These are phyloP conservation scores for Rhinophrynus dorsalis DNA, from an alignment of 2,797 vertebrate genomes.

Conservation along the genomic window DNA sequence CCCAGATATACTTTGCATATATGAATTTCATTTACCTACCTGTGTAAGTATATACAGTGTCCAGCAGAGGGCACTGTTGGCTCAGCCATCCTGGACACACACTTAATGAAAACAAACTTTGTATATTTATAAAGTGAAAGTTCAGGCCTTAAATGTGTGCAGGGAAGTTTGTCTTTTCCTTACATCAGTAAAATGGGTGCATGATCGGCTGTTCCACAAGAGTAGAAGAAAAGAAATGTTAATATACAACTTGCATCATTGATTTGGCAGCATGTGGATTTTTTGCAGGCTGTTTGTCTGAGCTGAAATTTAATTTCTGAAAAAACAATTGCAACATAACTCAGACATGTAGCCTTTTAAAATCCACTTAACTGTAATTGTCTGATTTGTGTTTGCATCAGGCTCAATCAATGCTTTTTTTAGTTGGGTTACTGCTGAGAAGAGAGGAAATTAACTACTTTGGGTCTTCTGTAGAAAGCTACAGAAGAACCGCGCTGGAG, in stretches of 20 bases:
- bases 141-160: conserved; percentile 6
- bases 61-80: conserved; percentile 51
- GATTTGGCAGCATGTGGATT: conserved; percentile 11
- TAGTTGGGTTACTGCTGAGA: background rate
- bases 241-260: background rate
- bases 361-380: conserved; percentile 33
- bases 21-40: too few species aligned
- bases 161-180: background rate
- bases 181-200: background rate
- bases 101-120: background rate
- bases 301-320: conserved; percentile 3
- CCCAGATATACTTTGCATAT: too few species aligned
- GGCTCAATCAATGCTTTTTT: conserved; percentile 5
- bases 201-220: background rate
- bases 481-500: too few species aligned
- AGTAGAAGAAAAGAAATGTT: background rate
- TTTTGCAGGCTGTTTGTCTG: background rate
- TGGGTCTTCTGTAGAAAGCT: too few species aligned
- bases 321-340: conserved; percentile 11
- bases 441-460: background rate
- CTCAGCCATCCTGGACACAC: conserved; percentile 10
- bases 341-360: conserved; percentile 30
- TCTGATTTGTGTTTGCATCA: conserved; percentile 24
- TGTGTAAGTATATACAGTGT: background rate
- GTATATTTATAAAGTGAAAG: background rate